A percentile compares a stretch with the other conserved stretches of the same genome.
These are phyloP conservation scores for Netelia inedita DNA, from an alignment of 2,888 invertebrate genomes.

Conservation along the genomic window DNA sequence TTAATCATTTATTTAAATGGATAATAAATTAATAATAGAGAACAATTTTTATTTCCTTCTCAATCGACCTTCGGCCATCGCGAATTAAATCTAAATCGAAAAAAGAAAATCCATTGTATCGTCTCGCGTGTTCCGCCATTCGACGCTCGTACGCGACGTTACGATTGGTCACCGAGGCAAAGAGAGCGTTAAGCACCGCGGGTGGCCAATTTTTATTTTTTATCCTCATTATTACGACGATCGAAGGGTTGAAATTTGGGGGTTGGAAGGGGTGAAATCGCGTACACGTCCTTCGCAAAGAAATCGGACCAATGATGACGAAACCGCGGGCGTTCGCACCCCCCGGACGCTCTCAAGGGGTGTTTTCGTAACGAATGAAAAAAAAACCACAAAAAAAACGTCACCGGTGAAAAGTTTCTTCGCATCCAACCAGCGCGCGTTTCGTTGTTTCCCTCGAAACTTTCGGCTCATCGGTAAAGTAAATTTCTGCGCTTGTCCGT, in stretches of 20 bases:
- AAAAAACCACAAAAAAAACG: neutral
- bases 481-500: slow-evolving; percentile 10
- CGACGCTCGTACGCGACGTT: neutral
- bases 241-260: slow-evolving; percentile 36
- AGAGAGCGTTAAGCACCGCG: slow-evolving; percentile 52
- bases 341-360: slow-evolving; percentile 25
- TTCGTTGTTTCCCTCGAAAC: neutral
- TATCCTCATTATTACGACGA: slow-evolving; percentile 42
- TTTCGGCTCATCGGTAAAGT: slow-evolving; percentile 1
- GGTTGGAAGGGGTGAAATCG: neutral
- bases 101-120: neutral
- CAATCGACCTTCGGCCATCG: slow-evolving; percentile 66
- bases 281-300: slow-evolving; percentile 55
- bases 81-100: slow-evolving; percentile 1
- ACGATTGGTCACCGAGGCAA: slow-evolving; percentile 61
- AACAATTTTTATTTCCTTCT: neutral
- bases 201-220: slow-evolving; percentile 55
- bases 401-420: neutral
- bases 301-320: slow-evolving; percentile 68
- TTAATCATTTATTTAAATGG: neutral
- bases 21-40: neutral
- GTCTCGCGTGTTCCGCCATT: slow-evolving; percentile 11
- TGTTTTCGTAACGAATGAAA: slow-evolving; percentile 11
- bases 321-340: slow-evolving; percentile 47
- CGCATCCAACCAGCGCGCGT: neutral